phyloP scores from a whole-genome alignment of 2,113 vertebrate species.

The Mormyrus lacerda region DNA sequence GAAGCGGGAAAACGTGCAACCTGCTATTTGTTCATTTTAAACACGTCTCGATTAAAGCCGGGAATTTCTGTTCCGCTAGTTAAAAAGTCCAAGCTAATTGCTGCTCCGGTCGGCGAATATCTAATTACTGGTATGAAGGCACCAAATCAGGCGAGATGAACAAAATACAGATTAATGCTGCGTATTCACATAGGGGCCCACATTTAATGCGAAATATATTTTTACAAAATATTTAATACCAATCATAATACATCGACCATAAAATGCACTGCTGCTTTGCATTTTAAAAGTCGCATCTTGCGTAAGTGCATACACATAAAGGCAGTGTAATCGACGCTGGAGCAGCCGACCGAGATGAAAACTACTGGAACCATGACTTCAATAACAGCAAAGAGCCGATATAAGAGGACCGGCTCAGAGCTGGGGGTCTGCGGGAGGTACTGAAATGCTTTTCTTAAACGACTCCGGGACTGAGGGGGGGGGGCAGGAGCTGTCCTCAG shows the following conservation, averaged over 20 bases:
- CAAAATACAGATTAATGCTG: neutral
- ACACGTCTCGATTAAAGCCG: neutral
- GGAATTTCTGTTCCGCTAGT: neutral
- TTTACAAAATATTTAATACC: neutral
- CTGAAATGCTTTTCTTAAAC: neutral
- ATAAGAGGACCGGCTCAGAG: neutral
- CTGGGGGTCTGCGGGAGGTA: neutral
- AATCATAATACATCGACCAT: neutral
- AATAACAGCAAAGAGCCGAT: neutral
- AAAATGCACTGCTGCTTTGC: neutral
- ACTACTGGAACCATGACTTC: neutral
- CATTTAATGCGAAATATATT: neutral
- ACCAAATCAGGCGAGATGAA: neutral
- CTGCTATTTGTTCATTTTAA: neutral
- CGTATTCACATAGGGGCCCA: neutral
- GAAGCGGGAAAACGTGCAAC: neutral
- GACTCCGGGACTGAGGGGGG: neutral
- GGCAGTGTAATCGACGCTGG: neutral
- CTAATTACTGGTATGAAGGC: neutral
- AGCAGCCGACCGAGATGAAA: neutral
- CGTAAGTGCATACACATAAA: neutral
- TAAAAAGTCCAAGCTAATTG: neutral
- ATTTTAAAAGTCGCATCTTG: neutral
- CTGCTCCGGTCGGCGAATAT: neutral
- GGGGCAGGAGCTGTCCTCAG: conserved; percentile 15